These are phyloP conservation scores for Ceratina japonica DNA, from an alignment of 1,140 invertebrate genomes.

Conservation along the genomic window DNA sequence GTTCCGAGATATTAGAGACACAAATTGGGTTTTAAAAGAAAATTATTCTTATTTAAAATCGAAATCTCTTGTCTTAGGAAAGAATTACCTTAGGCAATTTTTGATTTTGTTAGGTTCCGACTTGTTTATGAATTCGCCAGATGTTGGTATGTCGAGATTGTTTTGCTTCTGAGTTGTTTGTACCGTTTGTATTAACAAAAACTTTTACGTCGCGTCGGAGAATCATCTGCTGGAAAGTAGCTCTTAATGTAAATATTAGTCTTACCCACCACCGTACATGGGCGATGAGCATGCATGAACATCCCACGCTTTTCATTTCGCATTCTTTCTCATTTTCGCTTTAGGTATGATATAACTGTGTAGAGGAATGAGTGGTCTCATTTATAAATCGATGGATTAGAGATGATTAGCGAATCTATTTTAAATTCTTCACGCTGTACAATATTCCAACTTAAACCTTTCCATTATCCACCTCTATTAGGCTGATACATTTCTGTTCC, in stretches of 20 bases:
- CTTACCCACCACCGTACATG: slow-evolving; percentile 1
- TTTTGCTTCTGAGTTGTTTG: slow-evolving; percentile 3
- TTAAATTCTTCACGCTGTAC: too few species aligned
- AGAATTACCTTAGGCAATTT: too few species aligned
- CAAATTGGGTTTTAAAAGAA: too few species aligned
- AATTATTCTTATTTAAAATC: too few species aligned
- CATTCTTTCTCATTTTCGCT: background rate
- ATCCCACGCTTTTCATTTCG: slow-evolving; percentile 2
- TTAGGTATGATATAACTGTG: background rate
- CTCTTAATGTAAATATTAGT: slow-evolving; percentile 42
- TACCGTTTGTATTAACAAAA: slow-evolving; percentile 8
- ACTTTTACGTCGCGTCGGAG: background rate
- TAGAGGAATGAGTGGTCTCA: slow-evolving; percentile 81
- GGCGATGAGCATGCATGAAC: slow-evolving; percentile 16
- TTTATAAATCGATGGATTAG: too few species aligned
- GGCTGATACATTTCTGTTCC: too few species aligned
- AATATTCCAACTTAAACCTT: too few species aligned
- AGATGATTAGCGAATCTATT: too few species aligned
- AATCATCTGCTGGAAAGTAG: slow-evolving; percentile 25
- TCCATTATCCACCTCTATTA: too few species aligned
- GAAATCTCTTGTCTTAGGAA: too few species aligned
- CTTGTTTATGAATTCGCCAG: slow-evolving; percentile 1
- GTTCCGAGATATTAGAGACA: too few species aligned
- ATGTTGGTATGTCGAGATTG: background rate
- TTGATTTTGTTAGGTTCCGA: background rate